Conservation (phyloP, 2,888 invertebrate genomes). For the Nephrotoma flavescens region DNA sequence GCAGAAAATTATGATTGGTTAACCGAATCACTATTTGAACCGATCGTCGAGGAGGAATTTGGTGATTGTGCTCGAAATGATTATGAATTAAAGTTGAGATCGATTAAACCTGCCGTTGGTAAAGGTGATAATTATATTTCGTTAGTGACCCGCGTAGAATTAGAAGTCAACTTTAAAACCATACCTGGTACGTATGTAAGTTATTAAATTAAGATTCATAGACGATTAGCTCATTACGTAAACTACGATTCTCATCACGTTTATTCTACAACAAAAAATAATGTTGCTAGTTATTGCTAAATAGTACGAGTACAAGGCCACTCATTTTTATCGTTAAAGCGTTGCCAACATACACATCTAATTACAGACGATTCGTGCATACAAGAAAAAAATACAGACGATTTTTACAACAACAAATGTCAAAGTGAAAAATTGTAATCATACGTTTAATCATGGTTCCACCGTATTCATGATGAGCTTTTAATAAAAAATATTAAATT, state of each 20-base stretch:
- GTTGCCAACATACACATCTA: no score
- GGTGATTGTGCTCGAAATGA: not conserved
- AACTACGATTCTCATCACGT: no score
- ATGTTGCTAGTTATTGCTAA: not conserved
- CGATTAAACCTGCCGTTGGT: not conserved
- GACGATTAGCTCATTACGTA: no score
- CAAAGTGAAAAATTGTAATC: no score
- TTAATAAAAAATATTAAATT: no score
- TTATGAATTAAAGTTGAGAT: not conserved
- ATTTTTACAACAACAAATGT: no score
- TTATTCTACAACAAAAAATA: not conserved
- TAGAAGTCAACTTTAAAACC: not conserved
- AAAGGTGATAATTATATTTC: not conserved
- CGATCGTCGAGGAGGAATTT: not conserved
- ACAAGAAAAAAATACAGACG: no score
- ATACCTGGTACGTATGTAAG: not conserved
- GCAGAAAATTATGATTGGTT: not conserved
- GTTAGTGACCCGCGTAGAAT: not conserved
- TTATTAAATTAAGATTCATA: no score
- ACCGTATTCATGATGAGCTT: no score
- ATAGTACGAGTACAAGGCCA: not conserved
- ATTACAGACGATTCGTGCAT: no score
- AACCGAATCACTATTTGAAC: not conserved
- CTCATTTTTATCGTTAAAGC: not conserved
- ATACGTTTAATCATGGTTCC: no score